phyloP scores from a whole-genome alignment of 2,797 vertebrate genomes.

The Otus scops region DNA sequence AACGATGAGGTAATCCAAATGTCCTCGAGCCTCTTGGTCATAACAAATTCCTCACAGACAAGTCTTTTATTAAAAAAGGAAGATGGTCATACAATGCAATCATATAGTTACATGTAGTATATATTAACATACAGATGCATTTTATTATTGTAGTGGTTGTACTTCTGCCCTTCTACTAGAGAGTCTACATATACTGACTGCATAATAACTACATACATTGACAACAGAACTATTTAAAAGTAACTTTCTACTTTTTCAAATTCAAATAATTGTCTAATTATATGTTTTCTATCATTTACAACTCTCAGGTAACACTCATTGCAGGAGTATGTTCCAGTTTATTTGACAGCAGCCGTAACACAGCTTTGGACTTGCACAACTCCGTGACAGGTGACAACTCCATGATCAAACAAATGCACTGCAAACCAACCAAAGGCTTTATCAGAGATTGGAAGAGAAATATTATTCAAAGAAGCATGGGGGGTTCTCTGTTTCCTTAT shows the following conservation, averaged over 20 bases:
- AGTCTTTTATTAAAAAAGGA: not conserved
- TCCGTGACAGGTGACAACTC: not conserved
- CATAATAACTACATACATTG: not conserved
- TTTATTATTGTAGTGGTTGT: not conserved
- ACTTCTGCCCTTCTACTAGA: not conserved
- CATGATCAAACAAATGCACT: not conserved
- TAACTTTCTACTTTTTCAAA: not conserved
- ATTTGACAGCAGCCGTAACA: not conserved
- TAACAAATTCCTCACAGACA: not conserved
- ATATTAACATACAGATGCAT: not conserved
- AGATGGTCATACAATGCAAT: not conserved
- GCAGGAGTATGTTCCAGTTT: not conserved
- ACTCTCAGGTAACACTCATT: not conserved
- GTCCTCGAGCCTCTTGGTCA: not conserved
- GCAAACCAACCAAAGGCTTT: not conserved
- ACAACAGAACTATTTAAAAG: not conserved
- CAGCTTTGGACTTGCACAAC: not conserved
- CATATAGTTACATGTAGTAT: not conserved
- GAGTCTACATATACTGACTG: not conserved
- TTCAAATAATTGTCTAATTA: not conserved
- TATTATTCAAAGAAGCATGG: not conserved
- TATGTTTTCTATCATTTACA: not conserved
- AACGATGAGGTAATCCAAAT: not conserved
- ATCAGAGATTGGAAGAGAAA: not conserved
- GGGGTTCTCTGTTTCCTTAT: not conserved